phyloP scores from a whole-genome alignment of 2,797 vertebrate genomes.

The Dryobates pubescens region DNA sequence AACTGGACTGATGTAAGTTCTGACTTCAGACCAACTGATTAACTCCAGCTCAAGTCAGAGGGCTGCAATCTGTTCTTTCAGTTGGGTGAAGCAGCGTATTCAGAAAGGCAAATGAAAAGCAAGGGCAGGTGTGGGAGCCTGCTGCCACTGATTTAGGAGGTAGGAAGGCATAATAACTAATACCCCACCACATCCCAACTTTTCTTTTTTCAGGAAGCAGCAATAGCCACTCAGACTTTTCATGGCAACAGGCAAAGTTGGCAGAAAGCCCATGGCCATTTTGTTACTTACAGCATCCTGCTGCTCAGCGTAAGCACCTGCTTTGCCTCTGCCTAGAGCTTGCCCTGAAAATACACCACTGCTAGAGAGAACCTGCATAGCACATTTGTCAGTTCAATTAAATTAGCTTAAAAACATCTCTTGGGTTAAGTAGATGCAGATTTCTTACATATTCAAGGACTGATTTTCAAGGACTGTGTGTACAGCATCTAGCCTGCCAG shows the following conservation, averaged over 20 bases:
- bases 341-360: background rate
- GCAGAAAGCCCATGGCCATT: background rate
- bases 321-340: background rate
- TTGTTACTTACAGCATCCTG: background rate
- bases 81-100: constrained; percentile 65
- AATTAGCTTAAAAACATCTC: background rate
- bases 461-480: background rate
- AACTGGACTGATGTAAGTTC: background rate
- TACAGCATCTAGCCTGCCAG: background rate
- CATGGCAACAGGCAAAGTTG: background rate
- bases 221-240: background rate
- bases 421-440: background rate
- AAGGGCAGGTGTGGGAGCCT: background rate
- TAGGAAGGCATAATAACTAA: background rate
- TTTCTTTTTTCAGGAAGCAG: background rate
- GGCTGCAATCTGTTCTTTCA: background rate
- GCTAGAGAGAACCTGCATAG: background rate
- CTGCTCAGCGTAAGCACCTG: background rate
- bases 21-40: background rate
- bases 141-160: background rate
- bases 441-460: background rate
- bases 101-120: background rate
- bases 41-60: background rate
- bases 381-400: background rate
- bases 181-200: background rate